Conservation (phyloP, 2,113 vertebrate species). For the Bufo gargarizans region DNA sequence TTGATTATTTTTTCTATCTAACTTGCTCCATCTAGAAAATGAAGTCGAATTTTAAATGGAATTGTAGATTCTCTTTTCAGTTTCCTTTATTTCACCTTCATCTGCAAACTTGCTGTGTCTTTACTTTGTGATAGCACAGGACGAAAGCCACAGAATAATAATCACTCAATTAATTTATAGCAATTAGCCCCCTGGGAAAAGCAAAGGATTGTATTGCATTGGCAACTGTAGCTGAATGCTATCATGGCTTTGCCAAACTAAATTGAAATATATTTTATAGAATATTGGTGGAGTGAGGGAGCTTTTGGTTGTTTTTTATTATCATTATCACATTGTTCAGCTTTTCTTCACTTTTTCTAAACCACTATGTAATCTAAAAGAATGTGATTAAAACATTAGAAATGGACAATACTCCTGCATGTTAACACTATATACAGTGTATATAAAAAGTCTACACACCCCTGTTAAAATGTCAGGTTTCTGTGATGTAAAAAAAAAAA, state of each 20-base stretch:
- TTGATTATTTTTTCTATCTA: neutral
- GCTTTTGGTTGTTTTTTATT: neutral
- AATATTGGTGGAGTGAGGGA: neutral
- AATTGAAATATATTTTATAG: neutral
- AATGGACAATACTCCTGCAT: neutral
- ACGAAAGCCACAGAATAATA: neutral
- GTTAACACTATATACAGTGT: neutral
- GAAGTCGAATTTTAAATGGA: neutral
- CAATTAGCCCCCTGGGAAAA: neutral
- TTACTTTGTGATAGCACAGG: neutral
- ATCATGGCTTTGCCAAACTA: neutral
- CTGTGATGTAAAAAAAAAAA: too few species aligned
- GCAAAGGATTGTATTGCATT: neutral
- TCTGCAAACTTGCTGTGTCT: neutral
- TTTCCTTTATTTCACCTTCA: neutral
- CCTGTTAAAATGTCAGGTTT: too few species aligned
- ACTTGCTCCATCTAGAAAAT: neutral
- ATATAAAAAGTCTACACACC: too few species aligned
- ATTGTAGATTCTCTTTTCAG: neutral
- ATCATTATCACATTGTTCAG: neutral
- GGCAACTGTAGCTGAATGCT: constrained; percentile 1
- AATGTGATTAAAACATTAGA: neutral
- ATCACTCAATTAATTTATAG: neutral
- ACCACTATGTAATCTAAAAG: constrained; percentile 5
- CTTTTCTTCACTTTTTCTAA: neutral